Base-by-base conservation (phyloP, 2,888 invertebrate species). In the Mesorhabditis sp. region DNA sequence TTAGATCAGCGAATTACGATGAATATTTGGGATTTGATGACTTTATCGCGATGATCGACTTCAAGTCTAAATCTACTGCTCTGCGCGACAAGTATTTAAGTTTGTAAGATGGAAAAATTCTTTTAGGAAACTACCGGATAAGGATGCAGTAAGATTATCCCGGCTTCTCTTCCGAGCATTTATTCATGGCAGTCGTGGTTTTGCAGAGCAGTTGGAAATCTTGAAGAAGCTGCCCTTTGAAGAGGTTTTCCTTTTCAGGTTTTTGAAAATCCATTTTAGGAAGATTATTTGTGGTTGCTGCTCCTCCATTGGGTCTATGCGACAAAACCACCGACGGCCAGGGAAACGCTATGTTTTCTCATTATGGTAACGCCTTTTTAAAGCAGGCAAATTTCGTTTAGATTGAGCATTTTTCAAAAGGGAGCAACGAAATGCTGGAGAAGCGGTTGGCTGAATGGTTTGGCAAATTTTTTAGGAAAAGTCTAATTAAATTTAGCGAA, bases 301-400 rank as follows among this genome's bases (percentile, higher is more conserved):
- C 28, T 28, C 28, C 28, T 28, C 28, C 28, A 28, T 28, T 28
- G 28, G 28, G 28, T 28, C 28, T 28, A 28, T 28, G 28, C 28
- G 28, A 28, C 28, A 28, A 28, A 28, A 28, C 28, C 28, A 28
- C 28, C 58, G 58, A 50, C n/a, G n/a, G n/a, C n/a, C 58, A 13
- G 58, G 58, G 58, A 50, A 50, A n/a, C 58, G n/a, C 58, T n/a
- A n/a, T 50, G n/a, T 10, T n/a, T n/a, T 50, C n/a, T 50, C 58
- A 10, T 50, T 50, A 10, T 13, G 58, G n/a, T 50, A 13, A 13
- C n/a, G 58, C 58, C 58, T 50, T 50, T 13, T 50, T 50, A 50
- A 50, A 50, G 58, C 10, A 50, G n/a, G 2, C 58, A 50, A 50
- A 50, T n/a, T 50, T 50, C n/a, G 1, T 13, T 13, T 50, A 10